Conservation (phyloP, 2,888 invertebrate species). For the Tipula vernalis region DNA sequence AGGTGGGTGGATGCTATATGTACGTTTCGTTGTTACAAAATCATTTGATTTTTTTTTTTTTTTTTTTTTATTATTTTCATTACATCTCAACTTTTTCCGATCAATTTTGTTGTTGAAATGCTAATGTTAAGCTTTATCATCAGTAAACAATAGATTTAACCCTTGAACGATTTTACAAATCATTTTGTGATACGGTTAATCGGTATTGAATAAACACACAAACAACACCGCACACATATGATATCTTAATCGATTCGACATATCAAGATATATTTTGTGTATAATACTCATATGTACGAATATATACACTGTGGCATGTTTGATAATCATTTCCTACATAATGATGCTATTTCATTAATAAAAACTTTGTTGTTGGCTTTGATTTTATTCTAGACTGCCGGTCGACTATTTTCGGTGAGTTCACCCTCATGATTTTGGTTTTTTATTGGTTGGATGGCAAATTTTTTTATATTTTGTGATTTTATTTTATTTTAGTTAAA, state of each 20-base stretch:
- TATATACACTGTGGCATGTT: not conserved
- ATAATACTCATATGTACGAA: too few relatives aligned
- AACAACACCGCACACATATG: not conserved
- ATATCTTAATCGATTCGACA: not conserved
- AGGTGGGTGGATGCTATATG: not conserved
- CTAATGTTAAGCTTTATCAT: not conserved
- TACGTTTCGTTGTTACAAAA: not conserved
- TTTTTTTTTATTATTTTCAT: not conserved
- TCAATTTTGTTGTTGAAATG: not conserved
- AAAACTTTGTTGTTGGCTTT: not conserved
- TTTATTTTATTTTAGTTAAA: not conserved
- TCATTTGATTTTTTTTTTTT: not conserved
- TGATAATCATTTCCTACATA: not conserved
- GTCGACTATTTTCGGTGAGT: not conserved
- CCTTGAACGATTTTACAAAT: not conserved
- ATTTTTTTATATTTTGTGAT: not conserved
- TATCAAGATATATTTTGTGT: not conserved
- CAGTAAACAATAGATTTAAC: constrained; percentile 4
- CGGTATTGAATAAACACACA: not conserved
- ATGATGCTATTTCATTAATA: not conserved
- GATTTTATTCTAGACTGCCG: not conserved
- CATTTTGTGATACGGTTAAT: not conserved
- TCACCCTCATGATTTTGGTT: not conserved
- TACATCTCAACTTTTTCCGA: not conserved
- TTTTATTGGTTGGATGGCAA: not conserved